Base-by-base conservation (phyloP, 2,888 invertebrate genomes). In the Sphinx pinastri region DNA sequence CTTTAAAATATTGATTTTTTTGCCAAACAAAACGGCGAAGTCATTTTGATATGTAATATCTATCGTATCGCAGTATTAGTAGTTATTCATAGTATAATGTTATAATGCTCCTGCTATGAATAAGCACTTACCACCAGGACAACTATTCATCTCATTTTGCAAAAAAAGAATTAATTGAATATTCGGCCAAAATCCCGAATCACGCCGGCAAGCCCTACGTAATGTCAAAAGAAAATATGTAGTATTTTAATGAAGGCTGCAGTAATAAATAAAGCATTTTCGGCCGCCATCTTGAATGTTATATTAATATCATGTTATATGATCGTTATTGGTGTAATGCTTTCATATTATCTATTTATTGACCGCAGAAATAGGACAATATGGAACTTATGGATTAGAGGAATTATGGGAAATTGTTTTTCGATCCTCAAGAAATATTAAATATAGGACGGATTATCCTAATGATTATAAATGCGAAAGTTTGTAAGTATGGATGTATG, bases 201-300 rank as follows among this genome's bases (percentile, higher is more conserved):
- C 19, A 2, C 12, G 25, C 10, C 6, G 63, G 7, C 49, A 76
- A 73, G 51, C 75, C 71, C 75, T 73, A 76, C 25, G 49, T 71
- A 68, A 75, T 71, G 75, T 75, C 78, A 80, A 76, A 80, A 79
- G 75, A 79, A 76, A 81, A 78, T 79, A 76, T 76, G 75, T 75
- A 73, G 72, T 77, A 74, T 74, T n/a, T n/a, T 81, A 84, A 84
- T 82, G 78, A 80, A 75, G 71, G 76, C 70, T 74, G 71, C 68
- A 71, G 76, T 76, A 79, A 83, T 83, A 84, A 82, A 84, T 81
- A 83, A 78, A 76, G 76, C 75, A 81, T 82, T 83, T 81, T 76
- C 76, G 77, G 72, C 77, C 72, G 81, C 85, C 83, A 84, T 86
- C 84, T 86, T 84, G 84, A 76, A 80, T 83, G 31, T 81, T 72